Conservation (phyloP, 1,140 invertebrate genomes). For the Geopemphigus sp. region DNA sequence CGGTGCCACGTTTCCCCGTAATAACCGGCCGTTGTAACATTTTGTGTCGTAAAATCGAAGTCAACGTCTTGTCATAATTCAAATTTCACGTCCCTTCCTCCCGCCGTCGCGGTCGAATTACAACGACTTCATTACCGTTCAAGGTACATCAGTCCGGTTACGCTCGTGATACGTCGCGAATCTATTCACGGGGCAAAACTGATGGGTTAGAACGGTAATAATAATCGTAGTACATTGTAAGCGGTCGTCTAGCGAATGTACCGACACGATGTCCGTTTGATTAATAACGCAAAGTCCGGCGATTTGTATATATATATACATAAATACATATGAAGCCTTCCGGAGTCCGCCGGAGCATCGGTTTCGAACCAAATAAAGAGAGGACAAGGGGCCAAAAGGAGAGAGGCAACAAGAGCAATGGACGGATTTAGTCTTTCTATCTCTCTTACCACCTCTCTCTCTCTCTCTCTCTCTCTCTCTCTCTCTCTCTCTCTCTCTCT, state of each 20-base stretch:
- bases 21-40: neutral
- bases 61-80: constrained; percentile 11
- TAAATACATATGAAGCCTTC: neutral
- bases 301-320: constrained; percentile 12
- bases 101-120: too few species aligned
- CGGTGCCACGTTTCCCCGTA: neutral
- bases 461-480: too few species aligned
- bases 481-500: too few species aligned
- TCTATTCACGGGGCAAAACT: constrained; percentile 5
- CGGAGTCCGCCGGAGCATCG: neutral
- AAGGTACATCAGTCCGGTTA: neutral
- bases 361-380: constrained; percentile 26
- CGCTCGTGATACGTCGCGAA: neutral
- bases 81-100: neutral
- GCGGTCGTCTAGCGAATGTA: constrained; percentile 19
- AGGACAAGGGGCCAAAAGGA: neutral
- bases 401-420: neutral
- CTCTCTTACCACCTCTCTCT: too few species aligned
- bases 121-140: constrained; percentile 1
- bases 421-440: neutral
- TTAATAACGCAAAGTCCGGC: constrained; percentile 30
- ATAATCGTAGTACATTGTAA: constrained; percentile 31
- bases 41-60: neutral
- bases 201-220: constrained; percentile 11
- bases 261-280: constrained; percentile 17